Conservation (phyloP, 53 echinoderm and acorn worm genomes). For the Zoroaster sp. region DNA sequence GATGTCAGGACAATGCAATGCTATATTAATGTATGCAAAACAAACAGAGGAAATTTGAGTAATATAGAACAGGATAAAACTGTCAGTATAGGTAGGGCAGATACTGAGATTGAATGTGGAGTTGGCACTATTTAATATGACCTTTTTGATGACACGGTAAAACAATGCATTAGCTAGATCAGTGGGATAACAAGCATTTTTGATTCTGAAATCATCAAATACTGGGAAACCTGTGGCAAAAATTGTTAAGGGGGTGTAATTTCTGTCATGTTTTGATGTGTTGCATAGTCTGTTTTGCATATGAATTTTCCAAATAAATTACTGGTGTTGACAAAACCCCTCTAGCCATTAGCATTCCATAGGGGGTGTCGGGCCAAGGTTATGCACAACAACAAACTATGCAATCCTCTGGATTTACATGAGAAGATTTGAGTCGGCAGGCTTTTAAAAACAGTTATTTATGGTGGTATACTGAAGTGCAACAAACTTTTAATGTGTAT, state of each 20-base stretch:
- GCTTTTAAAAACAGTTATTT: background rate
- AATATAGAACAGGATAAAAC: conserved; percentile 12
- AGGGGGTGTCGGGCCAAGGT: conserved; percentile 33
- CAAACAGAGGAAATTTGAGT: conserved; percentile 17
- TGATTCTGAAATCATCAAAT: too few relatives aligned
- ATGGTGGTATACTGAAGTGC: background rate
- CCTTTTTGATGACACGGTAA: too few relatives aligned
- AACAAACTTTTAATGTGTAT: too few relatives aligned
- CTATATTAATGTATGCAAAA: background rate
- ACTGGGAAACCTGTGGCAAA: too few relatives aligned
- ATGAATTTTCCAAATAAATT: background rate
- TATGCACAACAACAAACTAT: conserved; percentile 13
- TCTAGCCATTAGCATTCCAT: conserved; percentile 2
- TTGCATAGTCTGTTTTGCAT: background rate
- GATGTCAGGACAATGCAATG: background rate
- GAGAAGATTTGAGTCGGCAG: background rate
- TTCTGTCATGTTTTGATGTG: too few relatives aligned
- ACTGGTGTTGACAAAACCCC: conserved; percentile 17
- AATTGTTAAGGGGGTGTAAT: too few relatives aligned
- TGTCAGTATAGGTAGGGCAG: background rate
- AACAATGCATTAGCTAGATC: too few relatives aligned
- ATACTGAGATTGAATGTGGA: background rate
- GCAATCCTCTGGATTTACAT: background rate
- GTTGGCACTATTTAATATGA: background rate
- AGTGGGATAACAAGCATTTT: too few relatives aligned